A percentile compares a stretch with the other conserved stretches of the same genome.
Evolutionary conservation across 2,113 vertebrate species (phyloP).

Genomic region (Cyprinodon variegatus): DNA sequence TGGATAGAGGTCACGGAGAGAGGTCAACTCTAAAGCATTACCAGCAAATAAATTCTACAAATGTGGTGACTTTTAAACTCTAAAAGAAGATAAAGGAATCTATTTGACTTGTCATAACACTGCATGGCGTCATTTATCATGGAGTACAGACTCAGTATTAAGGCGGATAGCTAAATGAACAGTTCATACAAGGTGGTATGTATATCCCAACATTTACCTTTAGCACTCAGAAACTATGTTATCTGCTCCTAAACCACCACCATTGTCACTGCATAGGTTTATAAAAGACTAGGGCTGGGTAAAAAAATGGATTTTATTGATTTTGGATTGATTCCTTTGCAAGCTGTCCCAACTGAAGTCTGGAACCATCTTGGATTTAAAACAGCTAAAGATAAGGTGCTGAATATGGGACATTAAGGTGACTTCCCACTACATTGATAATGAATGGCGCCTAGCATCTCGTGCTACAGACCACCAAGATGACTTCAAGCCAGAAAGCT

Average conservation of each 20-base stretch:
- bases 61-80: constrained; percentile 62
- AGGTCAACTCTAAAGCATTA: constrained; percentile 38
- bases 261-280: no score
- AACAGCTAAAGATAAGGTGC: no score
- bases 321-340: no score
- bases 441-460: no score
- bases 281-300: no score
- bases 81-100: constrained; percentile 22
- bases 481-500: no score
- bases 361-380: no score
- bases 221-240: not conserved
- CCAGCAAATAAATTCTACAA: constrained; percentile 29
- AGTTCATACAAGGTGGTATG: not conserved
- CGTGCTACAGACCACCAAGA: no score
- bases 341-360: no score
- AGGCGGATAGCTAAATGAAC: not conserved
- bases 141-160: not conserved
- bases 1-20: constrained; percentile 54
- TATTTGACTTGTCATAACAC: constrained; percentile 36
- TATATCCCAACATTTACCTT: not conserved
- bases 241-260: not conserved
- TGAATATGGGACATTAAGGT: no score
- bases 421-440: no score
- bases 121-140: not conserved
- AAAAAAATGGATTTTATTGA: no score